Percentiles rank a stretch among this genome's conserved stretches.
Conservation (phyloP, 2,113 vertebrate genomes). For the Triplophysa dalaica region DNA sequence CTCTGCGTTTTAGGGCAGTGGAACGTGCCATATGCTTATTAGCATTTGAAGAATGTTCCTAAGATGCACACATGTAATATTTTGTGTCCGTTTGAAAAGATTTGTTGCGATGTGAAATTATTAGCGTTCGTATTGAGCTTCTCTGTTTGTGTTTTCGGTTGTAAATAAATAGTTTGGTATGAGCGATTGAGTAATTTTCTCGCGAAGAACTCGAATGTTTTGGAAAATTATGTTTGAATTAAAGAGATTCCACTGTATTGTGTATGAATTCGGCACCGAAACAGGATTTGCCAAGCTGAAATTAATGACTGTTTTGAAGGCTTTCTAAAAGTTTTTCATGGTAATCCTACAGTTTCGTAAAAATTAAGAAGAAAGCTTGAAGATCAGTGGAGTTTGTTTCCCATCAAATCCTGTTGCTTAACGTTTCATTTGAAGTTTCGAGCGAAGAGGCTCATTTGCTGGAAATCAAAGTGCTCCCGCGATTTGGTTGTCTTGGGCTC, state of each 20-base stretch:
- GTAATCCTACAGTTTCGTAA: conserved; percentile 72
- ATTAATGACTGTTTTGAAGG: conserved; percentile 71
- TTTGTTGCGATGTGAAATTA: not conserved
- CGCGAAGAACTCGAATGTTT: conserved; percentile 38
- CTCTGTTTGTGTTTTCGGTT: conserved; percentile 26
- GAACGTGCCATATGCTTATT: not conserved
- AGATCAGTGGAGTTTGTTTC: conserved; percentile 72
- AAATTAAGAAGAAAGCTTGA: conserved; percentile 74
- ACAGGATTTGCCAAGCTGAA: conserved; percentile 67
- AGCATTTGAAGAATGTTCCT: conserved; percentile 4
- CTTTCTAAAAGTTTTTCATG: conserved; percentile 69
- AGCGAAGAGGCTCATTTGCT: conserved; percentile 65
- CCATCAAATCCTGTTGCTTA: conserved; percentile 73
- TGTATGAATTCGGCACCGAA: conserved; percentile 64
- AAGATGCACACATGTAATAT: not conserved
- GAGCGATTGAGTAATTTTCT: conserved; percentile 27
- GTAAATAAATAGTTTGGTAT: conserved; percentile 29
- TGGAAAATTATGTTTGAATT: conserved; percentile 54
- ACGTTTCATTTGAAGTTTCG: conserved; percentile 75
- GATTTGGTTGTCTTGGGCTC: conserved; percentile 64
- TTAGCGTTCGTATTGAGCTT: conserved; percentile 14
- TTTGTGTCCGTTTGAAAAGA: not conserved
- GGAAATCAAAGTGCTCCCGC: conserved; percentile 72
- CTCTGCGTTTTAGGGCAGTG: not conserved
- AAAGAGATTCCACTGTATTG: conserved; percentile 62